These are phyloP conservation scores for Malachius bipustulatus DNA, from an alignment of 2,888 invertebrate genomes.

Conservation along the genomic window DNA sequence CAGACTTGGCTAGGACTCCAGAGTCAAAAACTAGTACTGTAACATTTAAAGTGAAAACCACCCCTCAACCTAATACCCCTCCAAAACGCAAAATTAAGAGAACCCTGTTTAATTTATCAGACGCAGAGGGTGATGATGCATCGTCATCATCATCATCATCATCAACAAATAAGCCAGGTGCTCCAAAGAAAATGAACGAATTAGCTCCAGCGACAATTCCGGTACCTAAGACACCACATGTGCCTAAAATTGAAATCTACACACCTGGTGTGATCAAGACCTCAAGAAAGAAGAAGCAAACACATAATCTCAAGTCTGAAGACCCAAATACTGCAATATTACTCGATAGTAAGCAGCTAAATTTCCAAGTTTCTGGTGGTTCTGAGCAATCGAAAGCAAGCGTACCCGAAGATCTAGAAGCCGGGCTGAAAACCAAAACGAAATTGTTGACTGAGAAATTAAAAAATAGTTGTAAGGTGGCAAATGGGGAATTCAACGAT, in stretches of 20 bases:
- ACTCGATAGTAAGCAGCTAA: neutral
- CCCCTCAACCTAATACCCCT: neutral
- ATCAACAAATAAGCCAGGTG: no score
- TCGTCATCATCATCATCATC: no score
- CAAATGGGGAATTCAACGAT: no score
- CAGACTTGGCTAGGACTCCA: neutral
- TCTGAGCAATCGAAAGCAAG: no score
- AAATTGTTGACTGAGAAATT: constrained; percentile 10
- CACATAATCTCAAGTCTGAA: no score
- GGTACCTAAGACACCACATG: neutral
- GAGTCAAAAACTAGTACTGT: neutral
- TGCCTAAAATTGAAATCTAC: neutral
- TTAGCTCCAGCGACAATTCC: neutral
- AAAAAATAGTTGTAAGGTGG: neutral
- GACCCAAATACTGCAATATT: neutral
- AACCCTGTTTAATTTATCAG: neutral
- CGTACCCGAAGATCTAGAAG: neutral
- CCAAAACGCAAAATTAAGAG: neutral
- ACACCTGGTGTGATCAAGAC: neutral
- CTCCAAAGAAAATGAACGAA: neutral
- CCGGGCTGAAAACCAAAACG: constrained; percentile 7
- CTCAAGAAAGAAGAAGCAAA: neutral
- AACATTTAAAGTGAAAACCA: neutral
- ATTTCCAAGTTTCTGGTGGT: no score
- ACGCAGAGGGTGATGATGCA: neutral